Evolutionary conservation across 64 coral and sea anemone genomes (phyloP), one percentile per base, ranked within the genome.

Genomic region (Catalaphyllia jardinei): DNA sequence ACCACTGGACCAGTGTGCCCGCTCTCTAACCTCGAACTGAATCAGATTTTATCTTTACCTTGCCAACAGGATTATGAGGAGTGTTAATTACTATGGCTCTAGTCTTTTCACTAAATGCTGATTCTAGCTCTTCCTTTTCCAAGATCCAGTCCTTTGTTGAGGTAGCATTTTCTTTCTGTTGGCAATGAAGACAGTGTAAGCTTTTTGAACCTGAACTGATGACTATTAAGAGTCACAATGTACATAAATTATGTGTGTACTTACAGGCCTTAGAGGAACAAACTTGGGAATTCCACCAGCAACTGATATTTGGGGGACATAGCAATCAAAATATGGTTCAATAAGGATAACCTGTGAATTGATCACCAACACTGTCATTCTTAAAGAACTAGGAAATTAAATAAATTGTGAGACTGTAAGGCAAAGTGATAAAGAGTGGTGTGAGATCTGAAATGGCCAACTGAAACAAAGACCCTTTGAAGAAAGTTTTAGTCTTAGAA

Each of bases 301-400:
- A 67, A 77, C 89, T 63, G 19, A 62, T 31, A 99, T 89, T 93
- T 95, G 94, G 24, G 87, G 42, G 38, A 74, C 33, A 78, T 99
- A 99, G 52, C 97, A 99, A 75, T 99, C 97, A 87, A 95, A 99
- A 71, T 89, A 99, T 33, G 97, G 97, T 29, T 99, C 97, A 76
- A 99, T 91, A 69, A 99, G 62, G 71, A 99, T 88, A 0, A 99
- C 97, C 97, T 99, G 83, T 6, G 39, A 49, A 77, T 39, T 25
- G 27, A 91, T 18, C 8, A 73, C 10, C 11, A 8, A 46, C 6
- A 25, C 29, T 25, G 11, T 27, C 10, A 69, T 27, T n/a, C n/a
- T n/a, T 11, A 69, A 69, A 69, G 20, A 27, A 69, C 65, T 57
- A 57, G 1, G 12, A 46, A 46, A 46, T 46, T 46, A 46, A 35